Base-by-base conservation (phyloP, 2,888 invertebrate genomes). In the Cetonia aurata region DNA sequence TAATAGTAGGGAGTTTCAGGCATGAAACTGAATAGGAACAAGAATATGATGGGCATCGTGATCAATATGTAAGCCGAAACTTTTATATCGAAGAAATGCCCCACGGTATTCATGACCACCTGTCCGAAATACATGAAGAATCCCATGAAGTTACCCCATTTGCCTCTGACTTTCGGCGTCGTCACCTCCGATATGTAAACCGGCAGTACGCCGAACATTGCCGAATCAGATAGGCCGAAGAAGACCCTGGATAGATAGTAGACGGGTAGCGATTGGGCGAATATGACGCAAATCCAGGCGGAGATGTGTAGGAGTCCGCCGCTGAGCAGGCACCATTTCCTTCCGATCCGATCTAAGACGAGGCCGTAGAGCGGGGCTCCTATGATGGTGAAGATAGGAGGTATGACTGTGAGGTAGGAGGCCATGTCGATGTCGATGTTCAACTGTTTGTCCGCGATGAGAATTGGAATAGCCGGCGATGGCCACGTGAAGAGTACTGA, bases 1-100 rank as follows among this genome's bases (percentile, higher is more conserved):
- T 75, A 76, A 56, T 75, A 81, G 67, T 81, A 81, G 0, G 82
- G 82, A 3, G 80, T 77, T 84, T 92, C 92, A n/a, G 92, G 92
- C 79, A 91, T 85, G 79, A 88, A 88, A 6, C 55, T 10, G 42
- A 77, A 73, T 33, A 67, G 48, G 8, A 59, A 44, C 3, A 73
- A 46, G 66, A 74, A 76, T 13, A 75, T 31, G 48, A 77, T 55
- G 1, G 72, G 67, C 3, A 74, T 1, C 1, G 60, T 25, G 2
- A 70, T 56, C 10, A 67, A 72, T 9, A 75, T 68, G 42, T 69
- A 59, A 13, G 76, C 75, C 2, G 74, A 60, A 1, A 52, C 53
- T 19, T 68, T 57, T 4, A 76, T 71, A 19, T 67, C n/a, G 13
- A 71, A 69, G 66, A 75, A 78, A 6, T 78, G 76, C 1, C 81